Base-by-base conservation (phyloP, 2,113 vertebrate species). In the Speoplatyrhinus poulsoni region DNA sequence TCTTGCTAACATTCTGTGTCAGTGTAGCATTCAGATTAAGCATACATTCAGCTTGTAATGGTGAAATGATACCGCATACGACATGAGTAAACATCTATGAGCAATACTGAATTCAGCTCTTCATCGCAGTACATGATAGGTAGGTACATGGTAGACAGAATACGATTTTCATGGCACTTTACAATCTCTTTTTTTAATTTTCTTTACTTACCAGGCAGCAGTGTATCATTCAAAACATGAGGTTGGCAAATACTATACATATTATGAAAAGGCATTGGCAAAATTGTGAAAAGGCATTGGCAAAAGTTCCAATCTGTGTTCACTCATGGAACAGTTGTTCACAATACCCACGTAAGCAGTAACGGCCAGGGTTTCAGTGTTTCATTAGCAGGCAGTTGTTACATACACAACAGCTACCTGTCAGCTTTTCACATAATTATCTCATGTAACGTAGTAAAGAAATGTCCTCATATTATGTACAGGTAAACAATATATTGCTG, bases 151-250 rank as follows among this genome's bases (percentile, higher is more conserved):
- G 80, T 47, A 69, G 75, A 82, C 65, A 58, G 16, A 78, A 81
- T 75, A 76, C 76, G 68, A 41, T 73, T 66, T 63, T 86, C 70
- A 87, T 89, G 88, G 90, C 90, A 90, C 90, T 90, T 90, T 46
- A 73, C 62, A 65, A 15, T 56, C 48, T 67, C 46, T 4, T 12
- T 62, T 62, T 53, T 58, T 36, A 76, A 78, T 86, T 85, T 88
- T 72, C 77, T 82, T 83, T 62, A 70, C 60, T 81, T 69, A 73
- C 84, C 81, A 85, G 80, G 84, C 86, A 86, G 85, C 67, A 55
- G 33, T 69, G 72, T 54, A 73, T 77, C 67, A 82, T 72, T 79
- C 63, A 65, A 60, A 26, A 65, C 19, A 50, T 74, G 61, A 62
- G 61, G 76, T 86, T 82, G 86, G 82, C 76, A 84, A 77, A 73